Evolutionary conservation across 2,797 vertebrate genomes (phyloP).

Genomic region (Sparidentex hasta): DNA sequence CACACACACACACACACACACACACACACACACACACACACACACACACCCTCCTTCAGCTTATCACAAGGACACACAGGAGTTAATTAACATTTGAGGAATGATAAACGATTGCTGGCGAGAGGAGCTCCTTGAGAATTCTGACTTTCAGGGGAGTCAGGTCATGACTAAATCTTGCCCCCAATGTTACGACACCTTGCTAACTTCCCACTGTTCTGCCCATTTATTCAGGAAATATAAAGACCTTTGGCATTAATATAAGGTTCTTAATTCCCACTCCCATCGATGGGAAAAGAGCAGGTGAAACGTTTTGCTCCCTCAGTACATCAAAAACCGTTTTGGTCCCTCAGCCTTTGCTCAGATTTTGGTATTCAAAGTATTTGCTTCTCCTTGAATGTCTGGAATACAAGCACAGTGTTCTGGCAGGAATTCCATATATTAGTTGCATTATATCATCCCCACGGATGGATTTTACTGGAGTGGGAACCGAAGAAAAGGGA

Average conservation of each 20-base stretch:
- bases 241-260: conserved; percentile 10
- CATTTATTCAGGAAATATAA: background rate
- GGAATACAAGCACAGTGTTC: background rate
- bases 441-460: background rate
- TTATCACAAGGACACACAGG: conserved; percentile 58
- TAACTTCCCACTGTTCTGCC: conserved; percentile 1
- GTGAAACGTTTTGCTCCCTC: conserved; percentile 11
- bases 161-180: conserved; percentile 8
- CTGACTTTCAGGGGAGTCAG: conserved; percentile 34
- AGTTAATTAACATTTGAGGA: conserved; percentile 69
- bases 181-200: background rate
- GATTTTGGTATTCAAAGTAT: background rate
- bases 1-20: conserved; percentile 25
- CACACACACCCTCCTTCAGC: background rate
- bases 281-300: conserved; percentile 33
- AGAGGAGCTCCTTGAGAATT: conserved; percentile 38
- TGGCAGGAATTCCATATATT: background rate
- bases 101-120: conserved; percentile 54
- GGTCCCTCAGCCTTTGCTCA: conserved; percentile 7
- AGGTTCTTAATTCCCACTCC: background rate
- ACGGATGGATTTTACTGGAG: background rate
- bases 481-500: background rate
- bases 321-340: conserved; percentile 1
- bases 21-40: conserved; percentile 28
- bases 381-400: background rate